These are phyloP conservation scores for Xestia sexstrigata DNA, from an alignment of 2,888 invertebrate species.

Conservation along the genomic window DNA sequence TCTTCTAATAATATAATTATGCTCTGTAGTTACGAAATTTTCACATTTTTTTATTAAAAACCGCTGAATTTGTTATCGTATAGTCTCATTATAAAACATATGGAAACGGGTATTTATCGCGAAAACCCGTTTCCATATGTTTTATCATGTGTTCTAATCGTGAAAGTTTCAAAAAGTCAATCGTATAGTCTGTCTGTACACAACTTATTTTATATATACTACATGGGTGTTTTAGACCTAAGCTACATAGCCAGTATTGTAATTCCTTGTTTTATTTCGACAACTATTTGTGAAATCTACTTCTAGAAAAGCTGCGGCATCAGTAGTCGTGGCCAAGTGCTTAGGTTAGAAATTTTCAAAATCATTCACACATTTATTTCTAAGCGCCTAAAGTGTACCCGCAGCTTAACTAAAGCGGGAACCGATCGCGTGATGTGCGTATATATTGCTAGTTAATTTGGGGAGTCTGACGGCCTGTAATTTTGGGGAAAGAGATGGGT, in stretches of 20 bases:
- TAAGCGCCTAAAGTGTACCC: slow-evolving; percentile 29
- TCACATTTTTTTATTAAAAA: background rate
- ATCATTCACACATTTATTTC: slow-evolving; percentile 6
- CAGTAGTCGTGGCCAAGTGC: background rate
- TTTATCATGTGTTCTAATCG: too few species aligned
- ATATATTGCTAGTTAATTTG: slow-evolving; percentile 73
- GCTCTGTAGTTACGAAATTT: background rate
- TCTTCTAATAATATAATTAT: background rate
- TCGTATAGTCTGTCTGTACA: background rate
- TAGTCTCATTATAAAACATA: too few species aligned
- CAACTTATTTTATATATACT: background rate
- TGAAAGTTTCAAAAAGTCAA: too few species aligned
- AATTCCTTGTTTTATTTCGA: background rate
- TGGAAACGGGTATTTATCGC: too few species aligned
- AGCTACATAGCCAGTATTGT: background rate
- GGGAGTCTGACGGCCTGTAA: slow-evolving; percentile 59
- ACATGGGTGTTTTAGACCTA: background rate
- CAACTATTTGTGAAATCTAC: background rate
- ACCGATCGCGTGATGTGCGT: slow-evolving; percentile 75
- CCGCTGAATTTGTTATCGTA: background rate
- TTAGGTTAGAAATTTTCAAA: background rate
- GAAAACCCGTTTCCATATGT: too few species aligned
- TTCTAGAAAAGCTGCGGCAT: background rate
- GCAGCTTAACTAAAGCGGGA: slow-evolving; percentile 62
- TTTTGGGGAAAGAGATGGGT: slow-evolving; percentile 55